Base-by-base conservation (phyloP, 2,888 invertebrate genomes). In the Drosophila rubida region DNA sequence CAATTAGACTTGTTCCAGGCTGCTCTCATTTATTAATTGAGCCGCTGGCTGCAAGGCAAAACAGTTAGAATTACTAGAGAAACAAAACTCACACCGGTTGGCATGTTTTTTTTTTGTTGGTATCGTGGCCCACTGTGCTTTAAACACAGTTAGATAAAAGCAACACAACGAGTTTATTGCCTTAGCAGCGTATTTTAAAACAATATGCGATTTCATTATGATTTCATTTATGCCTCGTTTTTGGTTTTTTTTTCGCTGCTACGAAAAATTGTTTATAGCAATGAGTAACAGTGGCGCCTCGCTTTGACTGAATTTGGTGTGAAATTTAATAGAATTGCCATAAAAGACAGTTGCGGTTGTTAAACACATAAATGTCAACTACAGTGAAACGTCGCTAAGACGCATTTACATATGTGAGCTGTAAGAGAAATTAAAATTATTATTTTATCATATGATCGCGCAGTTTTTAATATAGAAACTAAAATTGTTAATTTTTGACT, bases 11-110 rank as follows among this genome's bases (percentile, higher is more conserved):
- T 11, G 16, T 32, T 51, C 45, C 27, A 27, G 27, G 27, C 39
- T 51, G 64, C 23, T 27, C 65, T 49, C 49, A 30, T 44, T 64
- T 46, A 19, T 37, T 45, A 61, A 64, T 53, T 62, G 32, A 27
- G 41, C 22, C 19, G 44, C n/a, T 23, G 9, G 49, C 37, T 14
- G 23, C 11, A 55, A 45, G 46, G 14, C 37, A 9, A 23, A n/a
- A 2, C 55, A 37, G 53, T 53, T 62, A 63, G 13, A 27, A 27
- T 42, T 48, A 30, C 11, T 11, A 32, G 9, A n/a, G 2, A 32
- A 32, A 32, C 16, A 30, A 19, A 27, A 32, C 41, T 45, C 35
- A 22, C 16, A 30, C 46, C 9, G 27, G 25, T 8, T 19, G n/a
- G n/a, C n/a, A n/a, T 11, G 7, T 51, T 22, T 27, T 27, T 51